Evolutionary conservation across 2,113 vertebrate species (phyloP).

Genomic region (Desmodus rotundus): DNA sequence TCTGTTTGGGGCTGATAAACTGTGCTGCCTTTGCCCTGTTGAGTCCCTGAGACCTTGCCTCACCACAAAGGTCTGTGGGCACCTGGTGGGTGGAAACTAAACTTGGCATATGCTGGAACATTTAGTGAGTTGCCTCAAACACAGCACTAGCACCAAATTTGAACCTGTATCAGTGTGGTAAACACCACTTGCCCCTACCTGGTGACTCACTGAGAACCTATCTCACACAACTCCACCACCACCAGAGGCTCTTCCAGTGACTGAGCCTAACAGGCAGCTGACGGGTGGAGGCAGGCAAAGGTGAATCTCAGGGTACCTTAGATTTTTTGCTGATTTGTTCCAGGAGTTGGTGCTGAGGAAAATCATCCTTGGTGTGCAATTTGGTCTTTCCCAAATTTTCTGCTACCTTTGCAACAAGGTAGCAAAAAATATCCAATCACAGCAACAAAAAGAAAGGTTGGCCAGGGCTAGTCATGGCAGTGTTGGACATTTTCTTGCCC

Average conservation of each 20-base stretch:
- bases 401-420: no score
- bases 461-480: background rate
- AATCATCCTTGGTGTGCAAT: background rate
- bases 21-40: background rate
- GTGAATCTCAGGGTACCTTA: background rate
- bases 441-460: no score
- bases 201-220: background rate
- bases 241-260: background rate
- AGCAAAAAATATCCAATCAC: no score
- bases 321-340: background rate
- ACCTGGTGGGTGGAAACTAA: background rate
- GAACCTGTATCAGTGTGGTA: background rate
- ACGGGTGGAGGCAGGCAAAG: background rate
- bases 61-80: background rate
- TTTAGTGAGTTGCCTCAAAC: no score
- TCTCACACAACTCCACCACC: background rate
- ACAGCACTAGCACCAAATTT: no score
- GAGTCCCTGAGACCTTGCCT: background rate
- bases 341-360: background rate
- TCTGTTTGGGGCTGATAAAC: background rate
- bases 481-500: background rate
- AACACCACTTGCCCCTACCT: background rate
- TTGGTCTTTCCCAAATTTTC: background rate
- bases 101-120: no score
- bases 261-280: background rate